Base-by-base conservation (phyloP, 2,888 invertebrate species). In the Drosophila barbarae region DNA sequence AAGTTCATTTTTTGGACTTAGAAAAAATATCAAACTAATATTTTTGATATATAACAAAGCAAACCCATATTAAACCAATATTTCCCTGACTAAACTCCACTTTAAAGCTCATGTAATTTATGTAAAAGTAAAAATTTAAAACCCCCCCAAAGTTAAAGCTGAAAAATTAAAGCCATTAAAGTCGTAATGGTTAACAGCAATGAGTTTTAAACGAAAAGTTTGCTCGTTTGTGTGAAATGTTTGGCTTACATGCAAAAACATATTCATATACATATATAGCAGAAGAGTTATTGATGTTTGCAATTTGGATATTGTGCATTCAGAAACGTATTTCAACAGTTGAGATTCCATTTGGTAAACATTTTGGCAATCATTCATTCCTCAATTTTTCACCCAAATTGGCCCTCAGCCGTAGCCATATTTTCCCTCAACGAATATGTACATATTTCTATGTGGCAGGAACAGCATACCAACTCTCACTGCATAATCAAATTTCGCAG, bases 401-500 rank as follows among this genome's bases (percentile, higher is more conserved):
- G 61, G 61, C 61, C 32, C 52, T 61, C 61, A 32, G 44, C 42
- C 26, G 35, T 50, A 38, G 61, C 35, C 35, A 44, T 54, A 21
- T 38, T 49, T 23, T 12, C 15, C 18, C 10, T 15, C 52, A 18
- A n/a, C 21, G n/a, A 23, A 30, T n/a, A 15, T 46, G 12, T 21
- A 39, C 21, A 39, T 23, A 39, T 39, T 56, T 26, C 39, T 50
- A 44, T 13, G 6, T 13, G 6, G 30, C n/a, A 39, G 38, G 18
- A 35, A 39, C 23, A 3, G 23, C 28, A 35, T 41, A 21, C 49
- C 38, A 26, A 28, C 66, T 46, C 36, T 38, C 32, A 36, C 36
- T 36, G 51, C 41, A 67, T 67, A 68, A 68, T 68, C 67, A 59
- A 67, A 67, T 79, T 82, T 73, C 52, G 79, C 36, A 36, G 36